Evolutionary conservation across 2,888 invertebrate species (phyloP).

Genomic region (Lutraria lutraria): DNA sequence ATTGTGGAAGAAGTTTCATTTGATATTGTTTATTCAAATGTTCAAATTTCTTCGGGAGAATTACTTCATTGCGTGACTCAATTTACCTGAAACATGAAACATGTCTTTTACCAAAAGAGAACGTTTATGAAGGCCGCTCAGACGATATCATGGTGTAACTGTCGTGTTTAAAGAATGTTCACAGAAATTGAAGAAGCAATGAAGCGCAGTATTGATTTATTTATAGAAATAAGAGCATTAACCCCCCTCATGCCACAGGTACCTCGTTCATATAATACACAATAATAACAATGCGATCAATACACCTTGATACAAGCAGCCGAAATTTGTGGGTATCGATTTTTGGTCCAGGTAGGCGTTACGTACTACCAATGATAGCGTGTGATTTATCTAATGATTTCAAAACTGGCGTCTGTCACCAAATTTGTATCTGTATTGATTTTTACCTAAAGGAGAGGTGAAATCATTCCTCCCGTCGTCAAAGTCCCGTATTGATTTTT

Average conservation of each 20-base stretch:
- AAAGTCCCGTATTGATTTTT: conserved; percentile 47
- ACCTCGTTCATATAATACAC: conserved; percentile 40
- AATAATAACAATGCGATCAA: conserved; percentile 50
- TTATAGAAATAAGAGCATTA: conserved; percentile 50
- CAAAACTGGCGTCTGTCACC: conserved; percentile 49
- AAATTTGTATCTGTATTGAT: conserved; percentile 51
- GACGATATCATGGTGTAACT: not conserved
- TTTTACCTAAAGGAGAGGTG: conserved; percentile 35
- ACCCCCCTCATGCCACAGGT: conserved; percentile 50
- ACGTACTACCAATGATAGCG: conserved; percentile 33
- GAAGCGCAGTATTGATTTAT: conserved; percentile 35
- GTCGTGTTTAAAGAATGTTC: conserved; percentile 3
- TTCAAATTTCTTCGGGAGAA: not conserved
- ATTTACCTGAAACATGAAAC: not conserved
- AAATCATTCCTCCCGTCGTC: conserved; percentile 29
- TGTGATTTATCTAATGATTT: conserved; percentile 37
- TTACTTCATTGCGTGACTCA: not conserved
- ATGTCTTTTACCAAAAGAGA: not conserved
- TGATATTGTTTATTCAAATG: not conserved
- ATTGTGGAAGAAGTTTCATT: too few species aligned
- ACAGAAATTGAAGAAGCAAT: conserved; percentile 14
- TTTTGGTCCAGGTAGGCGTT: conserved; percentile 53
- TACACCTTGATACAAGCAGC: conserved; percentile 47
- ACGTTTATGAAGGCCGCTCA: not conserved
- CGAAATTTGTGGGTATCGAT: conserved; percentile 58